Evolutionary conservation across 92 coral and sea anemone species (phyloP), one percentile per base, ranked within the genome.

Genomic region (Isaurus tuberculatus): DNA sequence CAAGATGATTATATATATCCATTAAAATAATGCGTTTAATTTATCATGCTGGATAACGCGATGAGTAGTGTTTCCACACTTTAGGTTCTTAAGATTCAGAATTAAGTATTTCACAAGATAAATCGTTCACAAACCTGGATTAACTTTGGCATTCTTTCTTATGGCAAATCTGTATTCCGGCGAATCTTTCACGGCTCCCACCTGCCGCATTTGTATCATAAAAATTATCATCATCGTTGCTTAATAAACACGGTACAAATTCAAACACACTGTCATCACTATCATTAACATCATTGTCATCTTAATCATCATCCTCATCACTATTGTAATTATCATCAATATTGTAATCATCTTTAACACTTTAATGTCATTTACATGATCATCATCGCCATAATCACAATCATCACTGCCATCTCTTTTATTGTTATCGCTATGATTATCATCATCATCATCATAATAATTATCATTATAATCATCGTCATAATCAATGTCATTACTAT

Each of bases 131-230:
- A 20, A 13, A 75, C 81, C 81, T 31, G 81, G 81, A 32, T 75
- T 75, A 32, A 75, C 81, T 42, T 75, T 75, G 27, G 67, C 81
- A n/a, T 75, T 75, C 55, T 53, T 75, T 51, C 81, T 75, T 27
- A 75, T 53, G 29, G 44, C 81, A 75, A 75, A 29, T 30, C 81
- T 58, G 32, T 53, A 75, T 75, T 53, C 81, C 17, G 81, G 67
- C 20, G 81, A 53, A 20, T 75, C 81, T 19, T 32, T 75, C 44
- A 75, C 81, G 17, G 81, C 81, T n/a, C 58, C 22, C 14, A 16
- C 58, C 58, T 19, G 23, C 16, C 5, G 25, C 19, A 51, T 51
- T 16, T 11, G 4, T 40, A 40, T 1, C 1, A 3, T 40, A 49
- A 49, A 10, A 0, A 49, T 17, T 17, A 49, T 49, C 16, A 49